phyloP scores from a whole-genome alignment of 2,113 vertebrate genomes.

The Eulemur macaco region DNA sequence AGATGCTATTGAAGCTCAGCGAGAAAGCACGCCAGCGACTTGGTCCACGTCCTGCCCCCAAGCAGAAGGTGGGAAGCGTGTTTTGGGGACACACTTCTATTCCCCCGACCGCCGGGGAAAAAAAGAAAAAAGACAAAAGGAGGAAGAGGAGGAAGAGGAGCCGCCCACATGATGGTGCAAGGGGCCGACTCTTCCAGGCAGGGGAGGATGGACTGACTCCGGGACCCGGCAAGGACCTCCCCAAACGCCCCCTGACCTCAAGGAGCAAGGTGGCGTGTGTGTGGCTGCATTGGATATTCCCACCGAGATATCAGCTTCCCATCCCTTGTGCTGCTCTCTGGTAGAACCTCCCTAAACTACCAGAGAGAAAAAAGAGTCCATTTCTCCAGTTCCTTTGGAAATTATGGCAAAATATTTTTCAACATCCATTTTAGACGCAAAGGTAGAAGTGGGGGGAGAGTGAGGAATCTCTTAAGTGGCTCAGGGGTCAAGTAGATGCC shows the following conservation, averaged over 20 bases:
- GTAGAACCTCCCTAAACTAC: not conserved
- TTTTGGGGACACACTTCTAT: accelerated
- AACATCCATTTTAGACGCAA: not conserved
- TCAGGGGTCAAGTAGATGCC: accelerated
- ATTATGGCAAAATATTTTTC: not conserved
- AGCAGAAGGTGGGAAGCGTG: accelerated
- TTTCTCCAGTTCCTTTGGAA: not conserved
- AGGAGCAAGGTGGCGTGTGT: accelerated
- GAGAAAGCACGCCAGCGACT: too few relatives aligned
- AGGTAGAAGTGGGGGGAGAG: not conserved
- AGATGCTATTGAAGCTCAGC: not conserved
- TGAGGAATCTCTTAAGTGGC: accelerated
- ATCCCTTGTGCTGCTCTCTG: not conserved
- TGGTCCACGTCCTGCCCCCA: accelerated
- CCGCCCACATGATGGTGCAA: accelerated
- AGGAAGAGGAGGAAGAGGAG: too few relatives aligned
- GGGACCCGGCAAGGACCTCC: not conserved
- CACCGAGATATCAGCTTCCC: not conserved
- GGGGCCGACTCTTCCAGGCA: not conserved
- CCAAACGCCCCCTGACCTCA: too few relatives aligned
- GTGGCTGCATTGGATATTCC: accelerated
- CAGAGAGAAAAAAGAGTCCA: not conserved
- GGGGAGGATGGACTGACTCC: accelerated
- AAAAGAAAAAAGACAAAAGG: too few relatives aligned
- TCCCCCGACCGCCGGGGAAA: accelerated